phyloP scores from a whole-genome alignment of 2,113 vertebrate species.

The Condylura cristata region DNA sequence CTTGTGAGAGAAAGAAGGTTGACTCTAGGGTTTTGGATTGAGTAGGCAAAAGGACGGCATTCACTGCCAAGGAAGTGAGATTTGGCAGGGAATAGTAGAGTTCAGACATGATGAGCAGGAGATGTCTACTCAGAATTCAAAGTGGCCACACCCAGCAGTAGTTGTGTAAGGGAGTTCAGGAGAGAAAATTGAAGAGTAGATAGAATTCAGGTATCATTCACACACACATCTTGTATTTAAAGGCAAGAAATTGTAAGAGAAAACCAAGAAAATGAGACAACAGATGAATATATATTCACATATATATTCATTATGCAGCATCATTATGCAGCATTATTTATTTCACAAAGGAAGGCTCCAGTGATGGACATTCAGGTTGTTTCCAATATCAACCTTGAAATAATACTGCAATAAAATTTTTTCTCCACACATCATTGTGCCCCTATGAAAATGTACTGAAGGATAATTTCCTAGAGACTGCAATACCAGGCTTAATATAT shows the following conservation, averaged over 20 bases:
- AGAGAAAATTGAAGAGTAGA: not conserved
- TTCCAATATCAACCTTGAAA: not conserved
- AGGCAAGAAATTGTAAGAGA: not conserved
- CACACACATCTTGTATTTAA: not conserved
- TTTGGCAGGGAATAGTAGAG: not conserved
- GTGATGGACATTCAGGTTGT: not conserved
- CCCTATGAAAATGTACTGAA: not conserved
- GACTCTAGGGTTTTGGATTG: not conserved
- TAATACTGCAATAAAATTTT: not conserved
- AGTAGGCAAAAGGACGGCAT: not conserved
- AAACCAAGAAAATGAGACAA: not conserved
- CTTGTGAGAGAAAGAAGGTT: not conserved
- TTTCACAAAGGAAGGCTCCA: not conserved
- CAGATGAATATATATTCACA: not conserved
- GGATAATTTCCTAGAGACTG: not conserved
- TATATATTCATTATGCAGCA: not conserved
- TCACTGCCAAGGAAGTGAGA: not conserved
- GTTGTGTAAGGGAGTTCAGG: not conserved
- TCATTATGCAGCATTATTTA: not conserved
- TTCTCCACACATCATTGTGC: not conserved
- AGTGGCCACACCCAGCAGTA: not conserved
- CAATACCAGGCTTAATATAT: not conserved
- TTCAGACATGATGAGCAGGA: not conserved
- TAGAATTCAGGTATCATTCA: not conserved
- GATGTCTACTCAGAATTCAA: not conserved